A percentile compares a stretch with the other conserved stretches of the same genome.
These are phyloP conservation scores for Diadegma fenestrale DNA, from an alignment of 2,888 invertebrate species.

Conservation along the genomic window DNA sequence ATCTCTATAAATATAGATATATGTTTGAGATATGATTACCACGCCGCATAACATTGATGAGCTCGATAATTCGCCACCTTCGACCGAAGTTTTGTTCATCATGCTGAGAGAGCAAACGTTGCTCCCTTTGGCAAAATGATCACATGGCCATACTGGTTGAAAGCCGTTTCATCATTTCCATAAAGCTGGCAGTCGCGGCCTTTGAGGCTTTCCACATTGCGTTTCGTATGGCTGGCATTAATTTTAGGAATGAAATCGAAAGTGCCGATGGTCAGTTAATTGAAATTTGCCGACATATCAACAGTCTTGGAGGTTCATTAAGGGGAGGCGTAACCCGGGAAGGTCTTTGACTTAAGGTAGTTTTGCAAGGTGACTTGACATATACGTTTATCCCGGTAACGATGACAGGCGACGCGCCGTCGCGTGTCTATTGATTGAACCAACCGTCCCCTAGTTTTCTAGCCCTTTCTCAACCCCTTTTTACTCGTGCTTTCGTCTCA, in stretches of 20 bases:
- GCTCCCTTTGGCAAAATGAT: slow-evolving; percentile 35
- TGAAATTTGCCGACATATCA: not conserved
- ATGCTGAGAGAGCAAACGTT: slow-evolving; percentile 13
- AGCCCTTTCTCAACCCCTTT: slow-evolving; percentile 54
- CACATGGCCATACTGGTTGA: slow-evolving; percentile 11
- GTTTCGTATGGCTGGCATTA: not conserved
- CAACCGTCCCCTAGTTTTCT: slow-evolving; percentile 69
- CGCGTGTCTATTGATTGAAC: slow-evolving; percentile 81
- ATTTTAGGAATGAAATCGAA: not conserved
- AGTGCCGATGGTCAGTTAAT: not conserved
- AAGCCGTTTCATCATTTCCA: slow-evolving; percentile 18
- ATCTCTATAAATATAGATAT: not conserved
- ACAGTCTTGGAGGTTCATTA: not conserved
- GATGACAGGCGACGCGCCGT: slow-evolving; percentile 80
- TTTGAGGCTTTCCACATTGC: not conserved
- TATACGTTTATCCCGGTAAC: slow-evolving; percentile 73
- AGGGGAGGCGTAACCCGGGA: not conserved
- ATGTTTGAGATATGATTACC: not conserved
- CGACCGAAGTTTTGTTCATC: slow-evolving; percentile 55
- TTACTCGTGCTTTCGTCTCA: slow-evolving; percentile 51
- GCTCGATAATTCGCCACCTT: slow-evolving; percentile 49
- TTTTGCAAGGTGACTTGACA: slow-evolving; percentile 26
- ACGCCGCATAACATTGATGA: slow-evolving; percentile 27
- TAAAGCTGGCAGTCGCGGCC: not conserved
- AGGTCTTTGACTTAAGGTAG: slow-evolving; percentile 43